Evolutionary conservation across 1,140 invertebrate species (phyloP).

Genomic region (Lordiphosa collinella): DNA sequence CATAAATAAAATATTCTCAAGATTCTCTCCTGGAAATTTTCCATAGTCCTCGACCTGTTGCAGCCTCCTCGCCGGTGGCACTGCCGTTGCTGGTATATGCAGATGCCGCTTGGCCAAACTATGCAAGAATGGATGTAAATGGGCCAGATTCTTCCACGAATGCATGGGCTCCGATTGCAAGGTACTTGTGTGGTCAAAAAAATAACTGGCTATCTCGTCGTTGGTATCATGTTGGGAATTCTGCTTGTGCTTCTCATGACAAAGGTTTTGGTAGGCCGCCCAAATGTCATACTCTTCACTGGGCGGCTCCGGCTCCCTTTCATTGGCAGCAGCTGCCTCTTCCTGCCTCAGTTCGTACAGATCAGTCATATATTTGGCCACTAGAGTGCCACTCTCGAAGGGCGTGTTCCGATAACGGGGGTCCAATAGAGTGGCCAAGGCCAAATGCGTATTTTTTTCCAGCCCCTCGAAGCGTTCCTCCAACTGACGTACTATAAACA

Average conservation of each 20-base stretch:
- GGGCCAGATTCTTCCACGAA: constrained; percentile 34
- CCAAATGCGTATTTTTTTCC: constrained; percentile 29
- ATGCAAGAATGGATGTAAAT: constrained; percentile 39
- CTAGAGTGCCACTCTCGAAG: constrained; percentile 17
- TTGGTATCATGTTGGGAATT: constrained; percentile 8
- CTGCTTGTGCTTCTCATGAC: constrained; percentile 23
- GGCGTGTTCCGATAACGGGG: constrained; percentile 44
- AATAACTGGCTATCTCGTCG: constrained; percentile 41
- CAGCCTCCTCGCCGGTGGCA: constrained; percentile 16
- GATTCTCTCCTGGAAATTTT: constrained; percentile 15
- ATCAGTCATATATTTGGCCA: constrained; percentile 41
- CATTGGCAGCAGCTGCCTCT: not conserved
- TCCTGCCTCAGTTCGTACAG: constrained; percentile 13
- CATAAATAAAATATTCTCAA: constrained; percentile 34
- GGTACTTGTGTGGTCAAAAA: constrained; percentile 23
- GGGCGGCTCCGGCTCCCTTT: not conserved
- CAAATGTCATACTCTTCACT: constrained; percentile 30
- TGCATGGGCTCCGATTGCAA: constrained; percentile 33
- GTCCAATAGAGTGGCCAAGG: constrained; percentile 31
- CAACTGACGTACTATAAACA: constrained; percentile 23
- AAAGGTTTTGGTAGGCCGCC: constrained; percentile 28
- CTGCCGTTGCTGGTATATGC: constrained; percentile 40
- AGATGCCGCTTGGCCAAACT: constrained; percentile 36
- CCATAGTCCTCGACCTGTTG: constrained; percentile 6
- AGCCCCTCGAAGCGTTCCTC: constrained; percentile 25